Percentiles rank a stretch among this genome's conserved stretches.
Evolutionary conservation across 2,113 vertebrate species (phyloP).

Genomic region (Gnathonemus longibarbis): DNA sequence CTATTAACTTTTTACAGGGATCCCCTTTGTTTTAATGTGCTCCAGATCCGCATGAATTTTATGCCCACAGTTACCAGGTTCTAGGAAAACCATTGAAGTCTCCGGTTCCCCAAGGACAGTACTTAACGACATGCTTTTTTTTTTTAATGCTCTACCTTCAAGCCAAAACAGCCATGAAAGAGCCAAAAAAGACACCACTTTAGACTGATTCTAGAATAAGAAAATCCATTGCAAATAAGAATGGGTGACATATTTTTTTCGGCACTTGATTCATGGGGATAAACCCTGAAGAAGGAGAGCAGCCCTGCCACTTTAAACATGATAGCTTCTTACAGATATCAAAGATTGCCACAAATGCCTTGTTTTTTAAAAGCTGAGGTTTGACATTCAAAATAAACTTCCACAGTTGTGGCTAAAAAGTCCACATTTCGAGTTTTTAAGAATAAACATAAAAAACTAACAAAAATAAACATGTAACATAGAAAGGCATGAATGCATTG

Average conservation of each 20-base stretch:
- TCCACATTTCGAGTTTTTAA: neutral
- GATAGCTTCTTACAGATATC: neutral
- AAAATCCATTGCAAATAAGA: neutral
- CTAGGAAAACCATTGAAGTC: neutral
- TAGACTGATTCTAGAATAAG: neutral
- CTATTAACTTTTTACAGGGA: conserved; percentile 38
- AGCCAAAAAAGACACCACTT: neutral
- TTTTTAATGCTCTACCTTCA: neutral
- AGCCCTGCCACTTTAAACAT: neutral
- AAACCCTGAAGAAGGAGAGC: neutral
- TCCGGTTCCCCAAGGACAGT: neutral
- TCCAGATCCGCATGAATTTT: neutral
- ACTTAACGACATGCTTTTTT: neutral
- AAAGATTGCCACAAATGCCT: neutral
- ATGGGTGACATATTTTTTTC: neutral
- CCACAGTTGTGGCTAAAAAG: neutral
- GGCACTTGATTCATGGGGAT: neutral
- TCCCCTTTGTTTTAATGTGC: conserved; percentile 12
- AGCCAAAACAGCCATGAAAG: neutral
- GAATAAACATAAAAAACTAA: neutral
- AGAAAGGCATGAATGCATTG: neutral
- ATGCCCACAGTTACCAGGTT: neutral
- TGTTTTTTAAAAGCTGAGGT: neutral
- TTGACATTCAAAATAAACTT: neutral
- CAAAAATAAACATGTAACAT: neutral